Percentiles rank a stretch among this genome's conserved stretches.
These are phyloP conservation scores for Galagoides demidoff DNA, from an alignment of 2,797 vertebrate genomes.

Conservation along the genomic window DNA sequence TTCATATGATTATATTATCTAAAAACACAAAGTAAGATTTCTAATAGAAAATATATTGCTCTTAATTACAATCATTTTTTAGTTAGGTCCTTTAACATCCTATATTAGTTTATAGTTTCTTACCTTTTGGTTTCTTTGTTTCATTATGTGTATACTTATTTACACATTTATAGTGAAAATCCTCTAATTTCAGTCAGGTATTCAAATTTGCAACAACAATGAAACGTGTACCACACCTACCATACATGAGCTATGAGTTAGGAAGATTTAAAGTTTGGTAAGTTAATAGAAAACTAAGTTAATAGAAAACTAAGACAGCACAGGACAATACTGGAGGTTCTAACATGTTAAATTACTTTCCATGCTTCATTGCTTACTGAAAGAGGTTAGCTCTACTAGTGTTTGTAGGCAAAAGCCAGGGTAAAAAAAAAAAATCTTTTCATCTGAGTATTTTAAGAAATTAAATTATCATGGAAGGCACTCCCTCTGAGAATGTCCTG, in stretches of 20 bases:
- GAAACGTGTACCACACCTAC: neutral
- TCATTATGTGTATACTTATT: neutral
- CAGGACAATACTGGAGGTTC: neutral
- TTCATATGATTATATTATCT: neutral
- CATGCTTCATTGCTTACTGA: neutral
- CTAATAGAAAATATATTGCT: neutral
- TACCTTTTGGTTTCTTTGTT: neutral
- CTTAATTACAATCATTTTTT: neutral
- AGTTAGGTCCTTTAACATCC: neutral
- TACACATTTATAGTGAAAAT: neutral
- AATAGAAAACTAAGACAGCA: neutral
- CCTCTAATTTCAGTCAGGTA: neutral
- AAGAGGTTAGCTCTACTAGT: neutral
- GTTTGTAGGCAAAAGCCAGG: neutral
- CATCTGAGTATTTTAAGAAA: constrained; percentile 4
- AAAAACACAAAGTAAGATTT: neutral
- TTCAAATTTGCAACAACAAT: neutral
- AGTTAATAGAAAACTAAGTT: neutral
- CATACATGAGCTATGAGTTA: neutral
- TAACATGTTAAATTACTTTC: neutral
- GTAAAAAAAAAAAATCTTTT: neutral
- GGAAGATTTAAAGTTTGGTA: neutral
- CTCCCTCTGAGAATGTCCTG: neutral
- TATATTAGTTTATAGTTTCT: neutral
- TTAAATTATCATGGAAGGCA: neutral